Evolutionary conservation across 30 jellyfish, hydroid and myxozoan genomes (phyloP).

Genomic region (Cassiopea andromeda): DNA sequence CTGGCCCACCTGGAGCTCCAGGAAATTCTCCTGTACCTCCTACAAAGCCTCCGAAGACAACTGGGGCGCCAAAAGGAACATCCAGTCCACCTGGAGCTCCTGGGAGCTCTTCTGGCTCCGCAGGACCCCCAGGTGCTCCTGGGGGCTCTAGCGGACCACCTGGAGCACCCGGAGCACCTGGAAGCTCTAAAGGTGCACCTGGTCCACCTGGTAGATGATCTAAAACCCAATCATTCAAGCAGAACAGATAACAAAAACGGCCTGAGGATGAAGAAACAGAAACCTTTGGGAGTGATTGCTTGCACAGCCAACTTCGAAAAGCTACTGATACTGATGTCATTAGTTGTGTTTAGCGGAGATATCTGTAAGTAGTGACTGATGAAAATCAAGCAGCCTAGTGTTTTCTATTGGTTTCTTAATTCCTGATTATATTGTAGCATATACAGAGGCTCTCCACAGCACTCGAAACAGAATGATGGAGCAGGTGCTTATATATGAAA

Average conservation of each 20-base stretch:
- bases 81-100: constrained; percentile 57
- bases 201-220: constrained; percentile 44
- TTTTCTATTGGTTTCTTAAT: too few relatives aligned
- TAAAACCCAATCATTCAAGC: constrained; percentile 1
- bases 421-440: too few relatives aligned
- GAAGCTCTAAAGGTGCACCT: constrained; percentile 27
- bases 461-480: too few relatives aligned
- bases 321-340: too few relatives aligned
- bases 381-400: too few relatives aligned
- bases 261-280: too few relatives aligned
- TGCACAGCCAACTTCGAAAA: too few relatives aligned
- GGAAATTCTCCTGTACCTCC: constrained; percentile 9
- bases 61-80: not conserved
- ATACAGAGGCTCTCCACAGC: too few relatives aligned
- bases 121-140: constrained; percentile 54
- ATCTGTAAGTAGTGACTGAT: too few relatives aligned
- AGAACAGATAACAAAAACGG: not conserved
- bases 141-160: constrained; percentile 12
- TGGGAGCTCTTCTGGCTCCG: not conserved
- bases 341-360: too few relatives aligned
- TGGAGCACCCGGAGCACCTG: constrained; percentile 51
- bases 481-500: too few relatives aligned
- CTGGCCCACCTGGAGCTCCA: constrained; percentile 45
- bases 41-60: not conserved
- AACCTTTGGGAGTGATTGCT: too few relatives aligned